Percentiles rank a stretch among this genome's conserved stretches.
Conservation (phyloP, 2,888 invertebrate species). For the Orthosia incerta region DNA sequence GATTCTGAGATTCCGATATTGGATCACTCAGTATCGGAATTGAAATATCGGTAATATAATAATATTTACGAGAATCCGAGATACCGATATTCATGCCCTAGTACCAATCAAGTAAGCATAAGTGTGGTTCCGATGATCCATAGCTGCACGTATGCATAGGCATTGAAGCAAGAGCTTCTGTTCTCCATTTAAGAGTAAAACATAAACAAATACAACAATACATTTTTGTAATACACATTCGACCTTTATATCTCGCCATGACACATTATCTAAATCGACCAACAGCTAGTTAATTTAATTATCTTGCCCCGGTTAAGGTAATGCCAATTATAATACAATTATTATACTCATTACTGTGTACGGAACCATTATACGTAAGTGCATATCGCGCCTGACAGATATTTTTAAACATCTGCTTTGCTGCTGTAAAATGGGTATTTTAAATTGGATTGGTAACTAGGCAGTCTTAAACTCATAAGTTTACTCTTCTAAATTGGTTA, state of each 20-base stretch:
- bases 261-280: constrained; percentile 46
- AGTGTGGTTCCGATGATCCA: neutral
- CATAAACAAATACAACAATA: constrained; percentile 3
- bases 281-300: constrained; percentile 57
- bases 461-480: constrained; percentile 48
- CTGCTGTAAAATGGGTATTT: constrained; percentile 68
- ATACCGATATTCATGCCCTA: too few species aligned
- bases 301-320: constrained; percentile 36
- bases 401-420: constrained; percentile 72
- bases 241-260: constrained; percentile 46
- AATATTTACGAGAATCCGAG: too few species aligned
- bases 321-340: constrained; percentile 58
- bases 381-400: constrained; percentile 53
- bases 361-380: constrained; percentile 61
- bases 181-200: constrained; percentile 30
- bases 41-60: too few species aligned
- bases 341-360: constrained; percentile 56
- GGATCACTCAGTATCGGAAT: too few species aligned
- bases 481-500: constrained; percentile 53
- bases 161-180: constrained; percentile 34
- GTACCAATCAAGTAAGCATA: too few species aligned
- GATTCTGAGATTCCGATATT: too few species aligned
- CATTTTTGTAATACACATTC: constrained; percentile 19
- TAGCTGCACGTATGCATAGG: neutral
- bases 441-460: constrained; percentile 70